Base-by-base conservation (phyloP, 2,113 vertebrate species). In the Protomyctophum bolini region DNA sequence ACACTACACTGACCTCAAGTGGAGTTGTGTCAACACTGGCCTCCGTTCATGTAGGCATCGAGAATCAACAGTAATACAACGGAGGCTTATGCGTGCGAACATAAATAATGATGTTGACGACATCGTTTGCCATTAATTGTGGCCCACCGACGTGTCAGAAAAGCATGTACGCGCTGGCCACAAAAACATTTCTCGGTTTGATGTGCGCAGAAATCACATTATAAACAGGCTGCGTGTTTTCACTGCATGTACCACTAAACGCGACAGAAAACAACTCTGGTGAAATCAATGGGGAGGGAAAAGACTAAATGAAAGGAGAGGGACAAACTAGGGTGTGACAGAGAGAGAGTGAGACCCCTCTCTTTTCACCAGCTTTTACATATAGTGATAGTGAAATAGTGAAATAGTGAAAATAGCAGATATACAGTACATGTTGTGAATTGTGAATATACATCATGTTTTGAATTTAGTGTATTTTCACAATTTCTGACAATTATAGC, bases 121-220 rank as follows among this genome's bases (percentile, higher is more conserved):
- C 60, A 73, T 15, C 46, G 7, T 41, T 70, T 33, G 65, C 76
- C 61, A 62, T 62, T 58, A 71, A 68, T 81, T 72, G 58, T 5
- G 58, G 69, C 47, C 8, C 15, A 59, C 79, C 67, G 57, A 14
- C 21, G 46, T 57, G 57, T 11, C 58, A 74, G 64, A 49, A 76
- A 87, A 87, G 88, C 68, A 82, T 49, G 67, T 3, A n/a, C 1
- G 10, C 41, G n/a, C 56, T 41, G 72, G 57, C 74, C n/a, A 69
- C 57, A 79, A 67, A 79, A 67, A 72, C 68, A 47, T 33, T 41
- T 4, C 3, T 41, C 33, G 33, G 33, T 41, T 41, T 73, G 21
- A 28, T 76, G 77, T 41, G 47, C 15, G 49, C 33, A 61, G 14
- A 57, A 64, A 77, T 73, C 12, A 55, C 63, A 28, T 0, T 28